Percentiles rank a stretch among this genome's conserved stretches.
These are phyloP conservation scores for Scaptomyza caliginosa DNA, from an alignment of 2,888 invertebrate genomes.

Conservation along the genomic window DNA sequence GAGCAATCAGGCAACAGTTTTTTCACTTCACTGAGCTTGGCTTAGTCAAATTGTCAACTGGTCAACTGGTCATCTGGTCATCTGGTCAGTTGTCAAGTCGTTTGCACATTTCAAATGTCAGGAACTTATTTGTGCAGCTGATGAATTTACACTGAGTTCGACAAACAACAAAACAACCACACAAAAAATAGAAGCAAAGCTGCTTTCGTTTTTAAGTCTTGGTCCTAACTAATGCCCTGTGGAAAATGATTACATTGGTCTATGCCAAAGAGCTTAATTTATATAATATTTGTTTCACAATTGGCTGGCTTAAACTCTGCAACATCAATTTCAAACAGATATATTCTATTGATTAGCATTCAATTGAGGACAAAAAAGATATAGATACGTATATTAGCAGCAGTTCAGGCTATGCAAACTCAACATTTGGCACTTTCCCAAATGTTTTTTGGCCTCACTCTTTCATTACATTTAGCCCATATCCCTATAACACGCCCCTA, in stretches of 20 bases:
- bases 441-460: background rate
- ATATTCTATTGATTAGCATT: background rate
- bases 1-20: conserved; percentile 43
- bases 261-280: too few species aligned
- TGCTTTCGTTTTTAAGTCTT: background rate
- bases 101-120: conserved; percentile 36
- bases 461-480: background rate
- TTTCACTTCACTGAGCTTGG: conserved; percentile 4
- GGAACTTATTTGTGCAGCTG: conserved; percentile 48
- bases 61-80: conserved; percentile 21
- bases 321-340: too few species aligned
- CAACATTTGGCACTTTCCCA: background rate
- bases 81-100: conserved; percentile 27
- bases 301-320: too few species aligned
- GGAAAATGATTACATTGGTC: background rate
- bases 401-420: background rate
- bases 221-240: background rate
- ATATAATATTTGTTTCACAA: too few species aligned
- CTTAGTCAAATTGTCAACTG: conserved; percentile 24
- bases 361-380: background rate
- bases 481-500: background rate
- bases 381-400: background rate
- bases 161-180: conserved; percentile 8
- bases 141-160: conserved; percentile 44
- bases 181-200: background rate